These are phyloP conservation scores for Colinus virginianus DNA, from an alignment of 2,113 vertebrate genomes.

Conservation along the genomic window DNA sequence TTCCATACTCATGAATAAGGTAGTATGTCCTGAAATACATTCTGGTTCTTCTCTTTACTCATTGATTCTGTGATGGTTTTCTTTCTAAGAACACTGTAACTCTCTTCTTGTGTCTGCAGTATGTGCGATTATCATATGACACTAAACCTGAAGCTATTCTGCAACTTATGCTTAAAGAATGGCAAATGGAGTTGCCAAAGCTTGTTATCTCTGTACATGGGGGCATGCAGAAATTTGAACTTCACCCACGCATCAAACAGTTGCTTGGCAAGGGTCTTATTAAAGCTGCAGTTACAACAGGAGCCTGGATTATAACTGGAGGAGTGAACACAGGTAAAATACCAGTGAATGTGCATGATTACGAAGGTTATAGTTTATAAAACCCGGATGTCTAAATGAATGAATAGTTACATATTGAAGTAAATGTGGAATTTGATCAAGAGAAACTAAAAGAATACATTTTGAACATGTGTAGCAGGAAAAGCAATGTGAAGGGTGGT, in stretches of 20 bases:
- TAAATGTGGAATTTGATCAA: not conserved
- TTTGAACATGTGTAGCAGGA: not conserved
- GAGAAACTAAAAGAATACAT: not conserved
- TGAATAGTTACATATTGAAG: not conserved
- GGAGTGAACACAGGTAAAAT: conserved; percentile 94
- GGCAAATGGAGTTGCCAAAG: conserved; percentile 99
- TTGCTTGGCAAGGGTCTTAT: conserved; percentile 97
- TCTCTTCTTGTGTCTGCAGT: conserved; percentile 79
- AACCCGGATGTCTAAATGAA: not conserved
- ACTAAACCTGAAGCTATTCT: conserved; percentile 93
- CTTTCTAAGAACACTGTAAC: not conserved
- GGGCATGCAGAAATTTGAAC: conserved; percentile 97
- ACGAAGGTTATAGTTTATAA: not conserved
- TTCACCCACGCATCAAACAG: conserved; percentile 97
- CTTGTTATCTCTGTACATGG: conserved; percentile 98
- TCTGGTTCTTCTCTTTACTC: not conserved
- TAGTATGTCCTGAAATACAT: not conserved
- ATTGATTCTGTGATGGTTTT: not conserved
- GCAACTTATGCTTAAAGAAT: conserved; percentile 96
- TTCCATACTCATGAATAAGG: not conserved
- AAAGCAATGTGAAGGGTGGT: not conserved
- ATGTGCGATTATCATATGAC: conserved; percentile 93
- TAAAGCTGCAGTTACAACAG: conserved; percentile 98
- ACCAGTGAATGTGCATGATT: not conserved
- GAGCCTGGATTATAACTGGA: conserved; percentile 98